Conservation (phyloP, 2,888 invertebrate species). For the Cataglyphis cursor region DNA sequence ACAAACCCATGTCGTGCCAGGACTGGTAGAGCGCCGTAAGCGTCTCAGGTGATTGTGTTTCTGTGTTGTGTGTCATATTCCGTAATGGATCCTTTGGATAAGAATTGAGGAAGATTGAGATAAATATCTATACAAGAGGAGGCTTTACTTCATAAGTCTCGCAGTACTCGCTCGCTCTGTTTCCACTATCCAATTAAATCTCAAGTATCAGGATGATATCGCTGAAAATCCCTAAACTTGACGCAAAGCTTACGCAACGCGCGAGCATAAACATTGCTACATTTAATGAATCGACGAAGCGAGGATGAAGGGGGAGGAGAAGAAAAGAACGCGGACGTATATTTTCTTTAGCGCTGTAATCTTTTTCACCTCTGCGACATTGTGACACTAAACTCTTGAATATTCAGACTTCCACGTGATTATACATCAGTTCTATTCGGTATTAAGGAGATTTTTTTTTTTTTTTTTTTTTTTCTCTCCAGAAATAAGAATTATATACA, state of each 20-base stretch:
- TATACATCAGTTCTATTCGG: neutral
- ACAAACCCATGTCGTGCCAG: slow-evolving; percentile 79
- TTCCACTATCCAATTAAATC: neutral
- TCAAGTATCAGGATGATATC: neutral
- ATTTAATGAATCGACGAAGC: neutral
- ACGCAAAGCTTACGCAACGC: neutral
- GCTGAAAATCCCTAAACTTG: neutral
- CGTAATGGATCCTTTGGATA: neutral
- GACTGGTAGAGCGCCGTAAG: slow-evolving; percentile 86
- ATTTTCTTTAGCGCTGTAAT: neutral
- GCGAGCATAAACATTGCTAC: neutral
- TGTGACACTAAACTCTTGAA: slow-evolving; percentile 10
- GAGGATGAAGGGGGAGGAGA: neutral
- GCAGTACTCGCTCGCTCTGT: neutral
- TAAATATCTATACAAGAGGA: neutral
- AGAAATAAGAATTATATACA: too few relatives aligned
- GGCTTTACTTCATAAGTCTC: neutral
- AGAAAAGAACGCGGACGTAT: neutral
- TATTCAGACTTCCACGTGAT: slow-evolving; percentile 3
- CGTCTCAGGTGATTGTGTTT: slow-evolving; percentile 85
- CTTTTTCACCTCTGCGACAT: slow-evolving; percentile 25
- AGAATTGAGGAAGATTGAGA: neutral
- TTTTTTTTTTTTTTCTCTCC: too few relatives aligned
- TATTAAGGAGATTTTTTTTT: neutral
- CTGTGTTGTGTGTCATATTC: neutral